Percentiles rank a stretch among this genome's conserved stretches.
These are phyloP conservation scores for Percopsis transmontana DNA, from an alignment of 2,113 vertebrate genomes.

Conservation along the genomic window DNA sequence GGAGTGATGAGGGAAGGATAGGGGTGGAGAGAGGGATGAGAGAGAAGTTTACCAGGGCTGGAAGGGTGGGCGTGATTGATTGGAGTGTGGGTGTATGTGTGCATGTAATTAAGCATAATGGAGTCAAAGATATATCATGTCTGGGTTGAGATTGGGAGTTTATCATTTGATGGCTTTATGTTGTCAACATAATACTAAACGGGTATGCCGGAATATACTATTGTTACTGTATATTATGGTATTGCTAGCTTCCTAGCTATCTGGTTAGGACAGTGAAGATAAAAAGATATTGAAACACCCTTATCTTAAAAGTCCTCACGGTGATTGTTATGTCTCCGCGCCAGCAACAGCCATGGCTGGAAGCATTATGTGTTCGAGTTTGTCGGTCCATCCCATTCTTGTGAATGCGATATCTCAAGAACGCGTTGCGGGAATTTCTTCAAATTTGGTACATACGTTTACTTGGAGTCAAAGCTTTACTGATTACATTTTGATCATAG, in stretches of 20 bases:
- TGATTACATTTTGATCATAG: too few species aligned
- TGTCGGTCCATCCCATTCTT: too few species aligned
- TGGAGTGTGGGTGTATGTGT: not conserved
- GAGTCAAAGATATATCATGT: not conserved
- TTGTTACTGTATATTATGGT: conserved; percentile 13
- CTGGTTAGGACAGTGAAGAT: not conserved
- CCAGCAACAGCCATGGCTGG: too few species aligned
- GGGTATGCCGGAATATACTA: not conserved
- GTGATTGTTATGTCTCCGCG: too few species aligned
- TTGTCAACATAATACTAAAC: conserved; percentile 12
- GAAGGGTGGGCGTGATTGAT: conserved; percentile 4
- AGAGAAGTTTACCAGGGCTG: conserved; percentile 28
- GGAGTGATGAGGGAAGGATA: conserved; percentile 4
- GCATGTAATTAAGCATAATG: not conserved
- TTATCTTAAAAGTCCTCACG: too few species aligned
- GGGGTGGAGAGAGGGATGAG: conserved; percentile 31
- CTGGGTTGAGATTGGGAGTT: not conserved
- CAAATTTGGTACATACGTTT: too few species aligned
- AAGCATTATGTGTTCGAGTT: too few species aligned
- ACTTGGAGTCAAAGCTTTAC: too few species aligned
- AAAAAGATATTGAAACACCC: too few species aligned
- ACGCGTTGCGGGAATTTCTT: too few species aligned
- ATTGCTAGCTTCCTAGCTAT: not conserved
- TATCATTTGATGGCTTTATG: conserved; percentile 9
- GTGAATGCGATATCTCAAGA: too few species aligned